Percentiles rank a stretch among this genome's conserved stretches.
phyloP scores from a whole-genome alignment of 2,888 invertebrate species.

The Terebella lapidaria region DNA sequence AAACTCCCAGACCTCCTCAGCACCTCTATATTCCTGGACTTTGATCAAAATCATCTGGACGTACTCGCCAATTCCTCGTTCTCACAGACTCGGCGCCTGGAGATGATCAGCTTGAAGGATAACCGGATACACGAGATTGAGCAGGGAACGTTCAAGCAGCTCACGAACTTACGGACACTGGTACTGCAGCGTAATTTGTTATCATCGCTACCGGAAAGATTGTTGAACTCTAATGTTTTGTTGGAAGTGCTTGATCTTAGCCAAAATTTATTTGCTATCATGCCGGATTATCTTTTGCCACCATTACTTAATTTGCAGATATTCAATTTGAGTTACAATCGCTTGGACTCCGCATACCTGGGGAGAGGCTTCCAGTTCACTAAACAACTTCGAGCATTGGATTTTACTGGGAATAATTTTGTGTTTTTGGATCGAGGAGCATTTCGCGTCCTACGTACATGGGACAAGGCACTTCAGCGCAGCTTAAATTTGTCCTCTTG shows the following conservation, averaged over 20 bases:
- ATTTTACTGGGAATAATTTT: conserved; percentile 32
- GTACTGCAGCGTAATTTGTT: conserved; percentile 26
- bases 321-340: conserved; percentile 32
- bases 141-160: conserved; percentile 13
- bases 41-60: conserved; percentile 19
- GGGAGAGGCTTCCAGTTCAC: conserved; percentile 30
- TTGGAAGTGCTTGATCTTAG: conserved; percentile 31
- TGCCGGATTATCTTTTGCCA: conserved; percentile 26
- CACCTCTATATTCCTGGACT: conserved; percentile 16
- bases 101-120: conserved; percentile 18
- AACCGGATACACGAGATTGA: conserved; percentile 19
- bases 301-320: conserved; percentile 24
- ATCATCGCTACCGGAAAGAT: conserved; percentile 21
- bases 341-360: conserved; percentile 23
- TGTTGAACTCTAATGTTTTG: conserved; percentile 25
- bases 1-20: neutral
- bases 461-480: conserved; percentile 25
- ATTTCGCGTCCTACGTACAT: conserved; percentile 26
- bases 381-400: conserved; percentile 28
- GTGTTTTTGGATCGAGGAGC: conserved; percentile 21
- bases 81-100: neutral
- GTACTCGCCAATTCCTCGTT: conserved; percentile 17
- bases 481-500: conserved; percentile 31
- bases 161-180: conserved; percentile 11
- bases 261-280: conserved; percentile 24